Percentiles rank a stretch among this genome's conserved stretches.
phyloP scores from a whole-genome alignment of 30 jellyfish, hydroid and myxozoan genomes.

The Pelagia noctiluca region DNA sequence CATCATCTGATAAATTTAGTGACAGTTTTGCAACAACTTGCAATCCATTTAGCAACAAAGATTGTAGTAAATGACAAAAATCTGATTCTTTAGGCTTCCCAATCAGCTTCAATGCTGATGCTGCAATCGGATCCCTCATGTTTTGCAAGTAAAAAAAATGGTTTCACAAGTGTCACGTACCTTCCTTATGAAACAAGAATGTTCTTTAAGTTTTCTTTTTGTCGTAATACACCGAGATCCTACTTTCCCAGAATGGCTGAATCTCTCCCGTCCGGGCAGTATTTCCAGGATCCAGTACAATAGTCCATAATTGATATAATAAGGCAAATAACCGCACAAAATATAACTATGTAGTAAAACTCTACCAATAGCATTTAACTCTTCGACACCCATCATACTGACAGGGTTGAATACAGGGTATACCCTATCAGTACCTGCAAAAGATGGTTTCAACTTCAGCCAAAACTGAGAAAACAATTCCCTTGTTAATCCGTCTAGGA shows the following conservation, averaged over 20 bases:
- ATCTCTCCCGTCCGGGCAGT: constrained; percentile 9
- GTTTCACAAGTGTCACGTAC: constrained; percentile 23
- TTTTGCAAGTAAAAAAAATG: constrained; percentile 24
- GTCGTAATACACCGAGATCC: constrained; percentile 31
- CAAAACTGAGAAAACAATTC: constrained; percentile 25
- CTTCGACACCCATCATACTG: constrained; percentile 31
- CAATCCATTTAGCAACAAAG: constrained; percentile 11
- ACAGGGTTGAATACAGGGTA: constrained; percentile 4
- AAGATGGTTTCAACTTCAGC: constrained; percentile 8
- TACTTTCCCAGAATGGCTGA: constrained; percentile 32
- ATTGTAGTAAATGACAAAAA: neutral
- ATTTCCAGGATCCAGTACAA: constrained; percentile 14
- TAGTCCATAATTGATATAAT: constrained; percentile 7
- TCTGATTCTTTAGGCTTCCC: constrained; percentile 4
- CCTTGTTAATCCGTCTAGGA: constrained; percentile 8
- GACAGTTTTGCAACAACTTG: constrained; percentile 19
- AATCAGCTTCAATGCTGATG: neutral
- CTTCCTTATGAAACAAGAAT: constrained; percentile 4
- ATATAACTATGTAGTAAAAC: constrained; percentile 21
- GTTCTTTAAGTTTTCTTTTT: constrained; percentile 13
- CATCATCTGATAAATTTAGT: constrained; percentile 20
- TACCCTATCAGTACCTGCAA: constrained; percentile 14
- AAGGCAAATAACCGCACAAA: constrained; percentile 38
- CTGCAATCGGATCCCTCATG: constrained; percentile 18
- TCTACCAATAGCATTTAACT: constrained; percentile 25